Percentiles rank a stretch among this genome's conserved stretches.
These are phyloP conservation scores for Scolopax mira DNA, from an alignment of 2,113 vertebrate species.

Conservation along the genomic window DNA sequence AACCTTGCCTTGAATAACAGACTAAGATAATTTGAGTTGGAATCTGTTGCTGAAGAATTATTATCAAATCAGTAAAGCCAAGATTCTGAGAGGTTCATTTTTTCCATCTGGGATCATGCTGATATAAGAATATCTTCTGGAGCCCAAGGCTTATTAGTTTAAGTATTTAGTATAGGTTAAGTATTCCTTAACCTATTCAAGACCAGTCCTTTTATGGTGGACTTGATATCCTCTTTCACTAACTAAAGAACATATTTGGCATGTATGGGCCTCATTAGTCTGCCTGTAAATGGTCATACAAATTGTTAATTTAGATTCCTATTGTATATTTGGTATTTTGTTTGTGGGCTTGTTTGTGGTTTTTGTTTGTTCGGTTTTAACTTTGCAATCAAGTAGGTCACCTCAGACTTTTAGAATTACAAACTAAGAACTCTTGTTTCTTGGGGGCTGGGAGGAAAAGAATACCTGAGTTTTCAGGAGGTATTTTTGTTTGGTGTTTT, in stretches of 20 bases:
- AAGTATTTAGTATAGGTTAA: not conserved
- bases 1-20: not conserved
- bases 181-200: not conserved
- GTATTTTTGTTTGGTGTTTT: not conserved
- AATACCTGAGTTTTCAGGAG: not conserved
- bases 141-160: not conserved
- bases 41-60: constrained; percentile 12
- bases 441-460: fast-evolving
- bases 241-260: not conserved
- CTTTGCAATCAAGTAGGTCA: not conserved
- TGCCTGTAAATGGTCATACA: not conserved
- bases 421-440: not conserved
- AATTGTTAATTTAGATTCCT: not conserved
- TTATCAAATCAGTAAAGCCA: not conserved
- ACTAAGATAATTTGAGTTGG: not conserved
- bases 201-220: not conserved
- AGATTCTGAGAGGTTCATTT: not conserved
- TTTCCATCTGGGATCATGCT: not conserved
- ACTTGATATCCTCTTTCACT: not conserved
- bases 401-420: not conserved
- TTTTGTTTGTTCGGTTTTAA: not conserved
- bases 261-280: not conserved
- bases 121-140: not conserved
- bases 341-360: not conserved
- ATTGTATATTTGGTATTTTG: not conserved